These are phyloP conservation scores for Lepidochrysops patricia DNA, from an alignment of 2,888 invertebrate genomes.

Conservation along the genomic window DNA sequence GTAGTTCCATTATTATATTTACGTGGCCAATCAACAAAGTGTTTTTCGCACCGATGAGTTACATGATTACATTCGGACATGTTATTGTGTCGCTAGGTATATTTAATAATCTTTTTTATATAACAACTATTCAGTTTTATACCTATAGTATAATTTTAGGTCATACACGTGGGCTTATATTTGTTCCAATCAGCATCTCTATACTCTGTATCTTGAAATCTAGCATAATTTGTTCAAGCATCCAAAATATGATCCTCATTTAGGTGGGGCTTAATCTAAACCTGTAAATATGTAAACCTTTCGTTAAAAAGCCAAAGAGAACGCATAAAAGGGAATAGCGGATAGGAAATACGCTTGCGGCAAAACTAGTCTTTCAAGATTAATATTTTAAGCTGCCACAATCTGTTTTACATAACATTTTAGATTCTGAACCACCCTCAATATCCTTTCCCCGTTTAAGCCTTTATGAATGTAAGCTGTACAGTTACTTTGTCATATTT, in stretches of 20 bases:
- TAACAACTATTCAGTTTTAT: too few species aligned
- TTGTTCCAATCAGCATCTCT: too few species aligned
- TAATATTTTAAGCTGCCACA: slow-evolving; percentile 2
- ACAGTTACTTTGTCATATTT: background rate
- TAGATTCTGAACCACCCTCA: background rate
- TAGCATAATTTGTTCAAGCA: too few species aligned
- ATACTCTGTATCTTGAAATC: too few species aligned
- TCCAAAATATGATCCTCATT: too few species aligned
- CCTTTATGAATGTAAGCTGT: background rate
- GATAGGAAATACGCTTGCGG: background rate
- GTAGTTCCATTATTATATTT: slow-evolving; percentile 1
- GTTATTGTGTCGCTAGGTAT: background rate
- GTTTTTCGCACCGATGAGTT: background rate
- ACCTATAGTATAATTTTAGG: too few species aligned
- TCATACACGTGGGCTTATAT: too few species aligned
- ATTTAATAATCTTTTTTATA: too few species aligned
- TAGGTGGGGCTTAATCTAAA: too few species aligned
- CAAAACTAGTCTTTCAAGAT: background rate
- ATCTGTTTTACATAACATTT: slow-evolving; percentile 3
- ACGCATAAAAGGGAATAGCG: background rate
- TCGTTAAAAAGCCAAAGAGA: background rate
- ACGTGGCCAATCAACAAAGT: slow-evolving; percentile 3
- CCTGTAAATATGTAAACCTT: background rate
- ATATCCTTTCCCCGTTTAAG: background rate
- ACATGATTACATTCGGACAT: background rate